A percentile compares a stretch with the other conserved stretches of the same genome.
phyloP scores from a whole-genome alignment of 2,888 invertebrate species.

The Drosophila helvetica region DNA sequence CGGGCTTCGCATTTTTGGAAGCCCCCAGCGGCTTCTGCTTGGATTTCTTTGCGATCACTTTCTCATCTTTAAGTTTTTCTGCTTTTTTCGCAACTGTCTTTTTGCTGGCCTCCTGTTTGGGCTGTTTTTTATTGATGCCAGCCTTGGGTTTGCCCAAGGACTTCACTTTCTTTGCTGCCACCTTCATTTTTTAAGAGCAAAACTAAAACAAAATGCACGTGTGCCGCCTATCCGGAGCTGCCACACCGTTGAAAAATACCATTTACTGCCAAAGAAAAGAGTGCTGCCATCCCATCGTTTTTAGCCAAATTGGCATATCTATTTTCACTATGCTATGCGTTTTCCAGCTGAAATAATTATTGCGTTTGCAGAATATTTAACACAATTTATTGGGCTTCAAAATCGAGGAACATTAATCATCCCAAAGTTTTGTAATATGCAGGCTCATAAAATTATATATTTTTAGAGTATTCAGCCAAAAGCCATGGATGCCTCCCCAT shows the following conservation, averaged over 20 bases:
- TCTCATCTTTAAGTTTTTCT: constrained; percentile 8
- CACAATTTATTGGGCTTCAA: no score
- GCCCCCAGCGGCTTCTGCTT: constrained; percentile 1
- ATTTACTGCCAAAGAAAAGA: background rate
- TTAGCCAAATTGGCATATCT: background rate
- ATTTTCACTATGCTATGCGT: background rate
- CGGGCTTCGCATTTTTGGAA: constrained; percentile 21
- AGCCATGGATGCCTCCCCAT: no score
- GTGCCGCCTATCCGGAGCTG: constrained; percentile 2
- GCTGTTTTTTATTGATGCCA: constrained; percentile 27
- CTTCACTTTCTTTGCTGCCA: constrained; percentile 58
- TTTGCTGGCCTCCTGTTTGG: constrained; percentile 40
- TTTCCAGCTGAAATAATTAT: background rate
- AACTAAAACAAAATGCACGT: constrained; percentile 47
- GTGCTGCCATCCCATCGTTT: background rate
- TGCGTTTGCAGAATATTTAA: no score
- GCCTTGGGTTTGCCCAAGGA: constrained; percentile 31
- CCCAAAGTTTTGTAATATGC: no score
- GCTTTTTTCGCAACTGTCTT: constrained; percentile 12
- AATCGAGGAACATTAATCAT: no score
- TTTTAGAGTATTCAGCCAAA: no score
- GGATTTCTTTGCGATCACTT: constrained; percentile 30
- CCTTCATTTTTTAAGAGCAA: constrained; percentile 55
- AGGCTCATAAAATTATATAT: no score
- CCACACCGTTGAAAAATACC: background rate